Conservation (phyloP, 1,140 invertebrate genomes). For the Cherax destructor region DNA sequence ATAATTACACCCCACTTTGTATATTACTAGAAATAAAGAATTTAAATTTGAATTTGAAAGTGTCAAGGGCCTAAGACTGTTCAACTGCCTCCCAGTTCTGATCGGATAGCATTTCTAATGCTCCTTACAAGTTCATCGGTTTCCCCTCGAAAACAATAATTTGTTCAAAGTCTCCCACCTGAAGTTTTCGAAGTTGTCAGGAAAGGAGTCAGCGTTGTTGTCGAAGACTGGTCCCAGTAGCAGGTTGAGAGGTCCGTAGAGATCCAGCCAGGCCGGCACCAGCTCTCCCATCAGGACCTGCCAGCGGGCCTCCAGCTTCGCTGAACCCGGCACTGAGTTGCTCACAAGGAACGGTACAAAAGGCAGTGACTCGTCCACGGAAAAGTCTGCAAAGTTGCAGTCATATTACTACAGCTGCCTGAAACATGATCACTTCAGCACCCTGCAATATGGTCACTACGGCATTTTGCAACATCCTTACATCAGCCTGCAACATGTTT, state of each 20-base stretch:
- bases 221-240: conserved; percentile 62
- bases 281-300: not conserved
- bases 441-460: not conserved
- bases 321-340: conserved; percentile 53
- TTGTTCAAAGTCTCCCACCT: not conserved
- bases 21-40: no score
- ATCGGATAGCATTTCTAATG: not conserved
- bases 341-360: conserved; percentile 60
- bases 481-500: no score
- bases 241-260: conserved; percentile 37
- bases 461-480: no score
- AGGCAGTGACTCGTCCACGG: not conserved
- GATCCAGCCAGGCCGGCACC: conserved; percentile 4
- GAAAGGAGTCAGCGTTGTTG: conserved; percentile 54
- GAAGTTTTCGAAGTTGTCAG: conserved; percentile 35
- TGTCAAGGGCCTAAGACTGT: no score
- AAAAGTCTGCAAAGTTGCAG: conserved; percentile 20
- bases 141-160: not conserved
- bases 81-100: not conserved
- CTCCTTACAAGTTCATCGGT: no score
- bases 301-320: not conserved
- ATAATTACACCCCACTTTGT: no score
- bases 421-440: not conserved
- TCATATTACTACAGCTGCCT: not conserved
- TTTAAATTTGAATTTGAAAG: no score